Evolutionary conservation across 2,113 vertebrate species (phyloP).

Genomic region (Butastur rufipennis): DNA sequence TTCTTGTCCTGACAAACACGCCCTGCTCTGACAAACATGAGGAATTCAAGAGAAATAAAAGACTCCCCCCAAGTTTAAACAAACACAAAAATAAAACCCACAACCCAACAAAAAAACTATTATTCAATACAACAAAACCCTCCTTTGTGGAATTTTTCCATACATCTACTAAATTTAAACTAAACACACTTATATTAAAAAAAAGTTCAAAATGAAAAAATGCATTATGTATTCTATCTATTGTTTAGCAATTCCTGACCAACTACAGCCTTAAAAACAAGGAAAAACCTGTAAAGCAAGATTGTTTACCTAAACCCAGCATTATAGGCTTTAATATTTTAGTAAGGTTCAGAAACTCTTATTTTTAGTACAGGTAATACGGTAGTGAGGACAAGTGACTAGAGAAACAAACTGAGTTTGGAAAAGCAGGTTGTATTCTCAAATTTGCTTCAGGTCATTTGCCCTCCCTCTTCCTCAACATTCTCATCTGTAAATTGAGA

Average conservation of each 20-base stretch:
- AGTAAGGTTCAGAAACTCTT: background rate
- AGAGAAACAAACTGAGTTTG: background rate
- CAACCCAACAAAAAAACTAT: background rate
- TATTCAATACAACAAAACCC: background rate
- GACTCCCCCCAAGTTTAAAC: background rate
- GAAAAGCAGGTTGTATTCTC: background rate
- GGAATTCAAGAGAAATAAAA: background rate
- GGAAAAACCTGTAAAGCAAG: background rate
- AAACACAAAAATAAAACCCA: background rate
- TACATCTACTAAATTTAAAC: background rate
- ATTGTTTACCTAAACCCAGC: background rate
- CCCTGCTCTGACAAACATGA: background rate
- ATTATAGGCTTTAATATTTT: background rate
- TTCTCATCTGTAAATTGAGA: background rate
- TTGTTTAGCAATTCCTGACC: background rate
- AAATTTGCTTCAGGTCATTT: background rate
- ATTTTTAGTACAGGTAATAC: background rate
- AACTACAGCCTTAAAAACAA: background rate
- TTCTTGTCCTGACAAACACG: background rate
- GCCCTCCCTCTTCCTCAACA: background rate
- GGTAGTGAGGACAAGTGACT: background rate
- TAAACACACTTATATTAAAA: background rate
- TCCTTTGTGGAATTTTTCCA: background rate
- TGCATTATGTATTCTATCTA: background rate
- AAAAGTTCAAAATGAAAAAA: background rate